Evolutionary conservation across 2,797 vertebrate genomes (phyloP), one percentile per base, ranked within the genome.

Genomic region (Anniella stebbinsi): DNA sequence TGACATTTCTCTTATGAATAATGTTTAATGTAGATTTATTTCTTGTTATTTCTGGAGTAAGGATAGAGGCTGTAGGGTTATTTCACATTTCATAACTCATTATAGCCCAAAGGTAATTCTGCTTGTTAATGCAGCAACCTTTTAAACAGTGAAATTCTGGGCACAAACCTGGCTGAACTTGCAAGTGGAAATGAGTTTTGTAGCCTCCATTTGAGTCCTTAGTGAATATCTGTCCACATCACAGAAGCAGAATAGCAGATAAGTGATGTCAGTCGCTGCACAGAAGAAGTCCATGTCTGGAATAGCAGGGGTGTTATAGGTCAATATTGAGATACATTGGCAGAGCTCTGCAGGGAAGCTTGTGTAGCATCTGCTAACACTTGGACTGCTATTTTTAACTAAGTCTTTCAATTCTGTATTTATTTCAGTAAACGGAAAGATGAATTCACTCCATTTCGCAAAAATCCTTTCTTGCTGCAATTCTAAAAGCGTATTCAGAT

Each of bases 51-150:
- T 92, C 72, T 86, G 76, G 33, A 54, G 54, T 88, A 11, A 84
- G 38, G 76, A 89, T 80, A 92, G 83, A 92, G 89, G 67, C 33
- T 76, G 77, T 83, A 92, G 83, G 91, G 41, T n/a, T 88, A 87
- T 91, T 94, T 94, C 17, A 11, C 69, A 81, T 92, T 91, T 92
- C 88, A 48, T 92, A 90, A 93, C 73, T 94, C 92, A 89, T 94
- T 88, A 86, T 30, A 91, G 57, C 86, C 8, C n/a, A 76, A 89
- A 76, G 38, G 60, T 83, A 17, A 87, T 89, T 48, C 78, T 89
- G 84, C 63, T 89, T 87, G 75, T 88, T 88, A 88, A 73, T 73
- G 80, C 81, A 73, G 85, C 92, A 93, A 90, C 69, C 84, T 89
- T 93, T 93, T 48, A 45, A 86, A 57, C 4, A 33, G 78, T 66